These are phyloP conservation scores for Autographa gamma DNA, from an alignment of 2,888 invertebrate genomes.

Conservation along the genomic window DNA sequence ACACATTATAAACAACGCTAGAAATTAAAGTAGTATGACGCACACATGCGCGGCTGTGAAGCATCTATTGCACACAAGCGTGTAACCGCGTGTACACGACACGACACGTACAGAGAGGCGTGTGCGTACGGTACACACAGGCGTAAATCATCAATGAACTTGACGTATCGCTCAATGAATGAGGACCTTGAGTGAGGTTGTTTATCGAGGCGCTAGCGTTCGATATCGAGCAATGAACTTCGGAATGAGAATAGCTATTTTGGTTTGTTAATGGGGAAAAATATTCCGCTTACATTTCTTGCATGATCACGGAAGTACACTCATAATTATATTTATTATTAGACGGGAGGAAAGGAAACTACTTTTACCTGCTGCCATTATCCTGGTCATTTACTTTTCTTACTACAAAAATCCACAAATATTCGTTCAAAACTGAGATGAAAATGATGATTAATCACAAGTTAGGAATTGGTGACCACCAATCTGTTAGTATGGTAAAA, in stretches of 20 bases:
- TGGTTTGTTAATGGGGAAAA: conserved; percentile 44
- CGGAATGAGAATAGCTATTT: conserved; percentile 44
- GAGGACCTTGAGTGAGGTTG: conserved; percentile 81
- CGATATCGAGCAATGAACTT: conserved; percentile 80
- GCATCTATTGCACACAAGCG: conserved; percentile 54
- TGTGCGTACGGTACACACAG: conserved; percentile 60
- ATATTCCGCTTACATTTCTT: conserved; percentile 27
- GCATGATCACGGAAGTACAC: conserved; percentile 27
- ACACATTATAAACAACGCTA: conserved; percentile 59
- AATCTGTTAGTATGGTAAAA: conserved; percentile 37
- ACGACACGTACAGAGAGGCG: conserved; percentile 39
- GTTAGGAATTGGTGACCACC: conserved; percentile 48
- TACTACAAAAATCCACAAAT: no score
- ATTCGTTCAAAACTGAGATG: neutral
- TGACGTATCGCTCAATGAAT: conserved; percentile 77
- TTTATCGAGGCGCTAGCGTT: conserved; percentile 69
- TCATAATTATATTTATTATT: neutral
- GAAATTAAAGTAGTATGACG: conserved; percentile 58
- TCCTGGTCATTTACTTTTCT: neutral
- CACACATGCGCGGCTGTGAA: conserved; percentile 37
- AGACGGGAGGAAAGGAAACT: neutral
- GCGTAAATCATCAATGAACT: conserved; percentile 79
- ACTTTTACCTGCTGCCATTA: neutral
- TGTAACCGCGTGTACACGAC: conserved; percentile 28
- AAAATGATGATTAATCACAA: conserved; percentile 44